Base-by-base conservation (phyloP, 1,140 invertebrate species). In the Bactericera cockerelli region DNA sequence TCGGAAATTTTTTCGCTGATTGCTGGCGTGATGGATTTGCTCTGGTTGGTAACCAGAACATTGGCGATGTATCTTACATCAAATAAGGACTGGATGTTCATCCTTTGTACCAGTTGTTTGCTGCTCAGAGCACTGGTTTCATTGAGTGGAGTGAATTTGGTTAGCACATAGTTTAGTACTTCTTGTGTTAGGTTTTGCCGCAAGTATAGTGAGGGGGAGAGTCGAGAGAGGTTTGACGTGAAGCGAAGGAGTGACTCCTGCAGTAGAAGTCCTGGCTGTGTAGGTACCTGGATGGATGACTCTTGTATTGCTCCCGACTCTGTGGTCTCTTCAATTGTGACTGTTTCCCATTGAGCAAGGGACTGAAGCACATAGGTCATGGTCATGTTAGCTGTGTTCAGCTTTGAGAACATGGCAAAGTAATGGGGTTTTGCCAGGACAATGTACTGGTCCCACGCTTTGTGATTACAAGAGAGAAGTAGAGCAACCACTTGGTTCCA, bases 291-390 rank as follows among this genome's bases (percentile, higher is more conserved):
- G 49, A 61, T 3, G 42, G 56, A 57, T 0, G 60, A 39, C 8
- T 57, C 33, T n/a, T 57, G 36, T 42, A 61, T 14, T 39, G 56
- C 55, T 13, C 60, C 60, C 31, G 38, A 57, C 57, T 61, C 60
- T 19, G 49, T 61, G 14, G 56, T 56, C 14, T 57, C 56, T 19
- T 61, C 60, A 26, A 61, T 61, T 24, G 56, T 56, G 11, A 61
- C 13, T 8, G 26, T 26, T 36, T 61, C 60, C 60, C 60, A 61
- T 57, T 61, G 57, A 8, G 42, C n/a, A 4, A 49, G n/a, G 6
- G 42, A 19, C 22, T 49, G 42, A 6, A 49, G 22, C 3, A 49
- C 22, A n/a, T 49, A 49, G 22, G 42, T 19, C 4, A 22, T 49
- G 8, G 4, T 49, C n/a, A 49, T 49, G 19, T n/a, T 49, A 49